Percentiles rank a stretch among this genome's conserved stretches.
Evolutionary conservation across 2,888 invertebrate species (phyloP).

Genomic region (Noctuana brunneofusca): DNA sequence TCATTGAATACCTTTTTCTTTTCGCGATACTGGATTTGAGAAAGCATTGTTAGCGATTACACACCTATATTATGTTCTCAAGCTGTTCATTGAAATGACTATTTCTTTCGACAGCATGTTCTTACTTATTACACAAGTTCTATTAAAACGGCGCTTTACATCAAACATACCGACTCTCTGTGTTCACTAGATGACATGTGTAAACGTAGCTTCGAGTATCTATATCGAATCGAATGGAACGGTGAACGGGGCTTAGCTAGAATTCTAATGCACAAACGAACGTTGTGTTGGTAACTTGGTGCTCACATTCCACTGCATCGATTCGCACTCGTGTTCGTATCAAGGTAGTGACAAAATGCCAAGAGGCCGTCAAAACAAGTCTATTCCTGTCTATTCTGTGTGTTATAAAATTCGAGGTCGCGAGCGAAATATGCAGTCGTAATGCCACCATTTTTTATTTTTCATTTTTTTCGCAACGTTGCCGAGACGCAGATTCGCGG

Average conservation of each 20-base stretch:
- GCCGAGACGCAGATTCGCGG: background rate
- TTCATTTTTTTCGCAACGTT: slow-evolving; percentile 4
- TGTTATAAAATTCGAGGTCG: slow-evolving; percentile 58
- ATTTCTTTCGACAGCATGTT: slow-evolving; percentile 3
- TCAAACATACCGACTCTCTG: slow-evolving; percentile 17
- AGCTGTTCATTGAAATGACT: background rate
- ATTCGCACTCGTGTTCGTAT: slow-evolving; percentile 36
- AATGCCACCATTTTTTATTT: slow-evolving; percentile 37
- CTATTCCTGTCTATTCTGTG: slow-evolving; percentile 58
- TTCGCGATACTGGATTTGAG: no score
- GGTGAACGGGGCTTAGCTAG: slow-evolving; percentile 28
- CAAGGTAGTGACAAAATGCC: slow-evolving; percentile 45
- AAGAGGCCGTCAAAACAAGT: slow-evolving; percentile 56
- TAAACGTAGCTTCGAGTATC: slow-evolving; percentile 3
- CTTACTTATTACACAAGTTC: background rate
- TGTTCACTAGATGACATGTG: background rate
- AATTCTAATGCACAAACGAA: slow-evolving; percentile 32
- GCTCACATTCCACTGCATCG: slow-evolving; percentile 33
- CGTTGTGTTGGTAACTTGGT: no score
- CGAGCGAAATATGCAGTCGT: slow-evolving; percentile 49
- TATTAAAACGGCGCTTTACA: background rate
- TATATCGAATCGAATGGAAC: slow-evolving; percentile 22
- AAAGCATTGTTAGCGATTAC: no score
- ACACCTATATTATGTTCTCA: no score
- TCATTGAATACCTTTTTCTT: background rate